Conservation (phyloP, 2,113 vertebrate genomes). For the Progne subis region DNA sequence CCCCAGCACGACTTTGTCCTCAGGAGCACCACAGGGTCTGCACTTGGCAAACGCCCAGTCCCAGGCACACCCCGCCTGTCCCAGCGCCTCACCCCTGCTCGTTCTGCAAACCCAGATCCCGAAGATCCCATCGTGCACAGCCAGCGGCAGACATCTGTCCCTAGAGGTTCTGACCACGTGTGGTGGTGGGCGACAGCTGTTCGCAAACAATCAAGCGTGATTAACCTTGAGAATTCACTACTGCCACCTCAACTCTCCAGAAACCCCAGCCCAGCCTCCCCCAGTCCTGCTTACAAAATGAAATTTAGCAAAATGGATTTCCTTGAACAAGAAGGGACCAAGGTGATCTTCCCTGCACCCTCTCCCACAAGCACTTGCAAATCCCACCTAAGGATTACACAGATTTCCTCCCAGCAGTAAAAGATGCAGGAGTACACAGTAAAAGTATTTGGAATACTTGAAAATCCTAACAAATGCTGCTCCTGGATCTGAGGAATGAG, state of each 20-base stretch:
- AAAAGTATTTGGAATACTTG: neutral
- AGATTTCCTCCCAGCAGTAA: neutral
- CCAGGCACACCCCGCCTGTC: neutral
- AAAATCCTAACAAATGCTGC: neutral
- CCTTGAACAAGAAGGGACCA: neutral
- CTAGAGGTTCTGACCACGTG: neutral
- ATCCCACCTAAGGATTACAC: neutral
- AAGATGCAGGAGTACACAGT: neutral
- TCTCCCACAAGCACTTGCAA: neutral
- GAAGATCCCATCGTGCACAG: rapidly evolving
- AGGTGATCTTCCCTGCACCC: neutral
- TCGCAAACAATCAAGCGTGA: neutral
- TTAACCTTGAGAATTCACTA: neutral
- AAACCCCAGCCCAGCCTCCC: neutral
- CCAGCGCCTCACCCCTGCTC: neutral
- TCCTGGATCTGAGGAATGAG: neutral
- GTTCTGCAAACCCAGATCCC: neutral
- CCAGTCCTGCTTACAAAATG: neutral
- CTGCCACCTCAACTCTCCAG: neutral
- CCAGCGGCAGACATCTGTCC: neutral
- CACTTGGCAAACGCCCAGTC: rapidly evolving
- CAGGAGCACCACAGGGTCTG: neutral
- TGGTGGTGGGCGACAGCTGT: neutral
- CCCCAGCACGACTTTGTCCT: neutral
- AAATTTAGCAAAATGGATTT: neutral